Conservation (phyloP, 2,888 invertebrate genomes). For the Lasioglossum leucozonium region DNA sequence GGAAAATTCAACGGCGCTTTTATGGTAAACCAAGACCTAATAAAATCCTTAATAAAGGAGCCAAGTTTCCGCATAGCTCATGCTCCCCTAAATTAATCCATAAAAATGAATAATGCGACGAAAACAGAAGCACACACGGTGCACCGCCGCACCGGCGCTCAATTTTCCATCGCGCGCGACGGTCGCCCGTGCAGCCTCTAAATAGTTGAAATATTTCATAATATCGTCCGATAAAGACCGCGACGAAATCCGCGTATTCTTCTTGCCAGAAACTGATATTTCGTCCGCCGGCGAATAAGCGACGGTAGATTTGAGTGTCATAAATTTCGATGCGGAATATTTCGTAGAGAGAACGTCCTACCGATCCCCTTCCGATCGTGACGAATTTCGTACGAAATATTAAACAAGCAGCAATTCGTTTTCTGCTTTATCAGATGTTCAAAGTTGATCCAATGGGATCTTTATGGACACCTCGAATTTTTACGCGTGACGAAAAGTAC, state of each 20-base stretch:
- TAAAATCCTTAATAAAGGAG: background rate
- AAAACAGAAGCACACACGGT: constrained; percentile 1
- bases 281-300: background rate
- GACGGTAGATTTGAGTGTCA: background rate
- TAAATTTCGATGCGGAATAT: background rate
- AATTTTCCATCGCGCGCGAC: background rate
- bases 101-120: constrained; percentile 14
- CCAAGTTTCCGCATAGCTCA: background rate
- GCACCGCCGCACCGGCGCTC: background rate
- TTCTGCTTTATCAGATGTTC: background rate
- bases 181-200: background rate
- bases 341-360: background rate
- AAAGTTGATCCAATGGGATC: background rate
- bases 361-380: background rate
- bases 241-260: background rate
- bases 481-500: no score
- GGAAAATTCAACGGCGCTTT: background rate
- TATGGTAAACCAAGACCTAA: constrained; percentile 1
- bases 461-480: no score
- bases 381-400: background rate
- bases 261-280: background rate
- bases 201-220: constrained; percentile 6
- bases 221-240: background rate
- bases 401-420: background rate
- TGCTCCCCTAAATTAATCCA: constrained; percentile 1